Evolutionary conservation across 2,797 vertebrate genomes (phyloP), one percentile per base, ranked within the genome.

Genomic region (Argya squamiceps): DNA sequence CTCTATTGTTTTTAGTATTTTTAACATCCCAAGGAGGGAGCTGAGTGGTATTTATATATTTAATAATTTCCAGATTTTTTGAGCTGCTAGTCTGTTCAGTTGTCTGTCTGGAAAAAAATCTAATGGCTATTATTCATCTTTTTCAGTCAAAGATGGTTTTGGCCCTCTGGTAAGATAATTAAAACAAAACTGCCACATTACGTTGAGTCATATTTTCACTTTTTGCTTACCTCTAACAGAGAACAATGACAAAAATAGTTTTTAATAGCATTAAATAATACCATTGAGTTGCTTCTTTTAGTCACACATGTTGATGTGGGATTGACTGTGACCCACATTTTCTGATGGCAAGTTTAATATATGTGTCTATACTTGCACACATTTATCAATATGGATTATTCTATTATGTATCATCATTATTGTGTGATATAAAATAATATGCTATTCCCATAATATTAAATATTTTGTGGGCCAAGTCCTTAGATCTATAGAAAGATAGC

Each of bases 51-150:
- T 96, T 97, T 95, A 84, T 93, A 83, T 60, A 50, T 83, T 82
- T 96, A 96, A 97, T 89, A 92, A 86, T 91, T 96, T 95, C 91
- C 93, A 96, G 89, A 94, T 94, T 95, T 92, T 92, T 93, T 87
- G 36, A 94, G 59, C 49, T 88, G 50, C 70, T 93, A 69, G 52
- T 62, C 43, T 63, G 46, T 79, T 93, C 41, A 52, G 53, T 80
- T 71, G 64, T 81, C 58, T 91, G 80, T 43, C 41, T 43, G 41
- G 69, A 83, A 93, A 90, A 95, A 80, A 91, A 64, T 37, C 62
- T 91, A 92, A 69, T 75, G 58, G 43, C 59, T 93, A 43, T 83
- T 85, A 91, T 86, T 92, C 19, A 81, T 89, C 60, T 80, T 93
- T 90, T 77, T 93, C 6, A 7, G 56, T 91, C 53, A 79, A 91